Evolutionary conservation across 2,113 vertebrate species (phyloP), one percentile per base, ranked within the genome.

Genomic region (Bucco capensis): DNA sequence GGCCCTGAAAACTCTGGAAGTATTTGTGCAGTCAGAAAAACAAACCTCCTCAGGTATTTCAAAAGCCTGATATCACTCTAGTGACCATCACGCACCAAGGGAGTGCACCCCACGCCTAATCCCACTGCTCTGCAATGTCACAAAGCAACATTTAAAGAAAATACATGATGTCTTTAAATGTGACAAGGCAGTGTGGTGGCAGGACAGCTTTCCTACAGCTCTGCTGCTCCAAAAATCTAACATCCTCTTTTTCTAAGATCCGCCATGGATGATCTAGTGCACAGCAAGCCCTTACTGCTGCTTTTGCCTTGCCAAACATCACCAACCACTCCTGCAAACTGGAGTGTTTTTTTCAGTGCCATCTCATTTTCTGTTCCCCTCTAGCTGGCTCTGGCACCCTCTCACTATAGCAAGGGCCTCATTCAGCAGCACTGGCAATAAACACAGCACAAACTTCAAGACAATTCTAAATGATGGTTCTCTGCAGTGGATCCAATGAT

Each of bases 401-500:
- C 8, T 22, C 30, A 7, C 23, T 7, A 12, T 18, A 64, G 21
- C 7, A 0, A 72, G 40, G 40, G 46, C 71, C 25, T 8, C 14
- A 0, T 3, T 3, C 27, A 38, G 60, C 19, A 38, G 22, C 69
- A 8, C 0, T 0, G 40, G 62, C 38, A 46, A 19, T 2, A 23
- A 71, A 14, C 31, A 46, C 24, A 10, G 37, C 56, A 44, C n/a
- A 30, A 27, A 19, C 10, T 3, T 30, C 35, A 16, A 4, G 42
- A 8, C 10, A 8, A 22, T 2, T 9, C 60, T 31, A 74, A 56
- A 37, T 5, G 0, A 11, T 2, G 13, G 13, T 8, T 42, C 49
- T 2, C 15, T 24, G 21, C 5, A 2, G 81, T 3, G 5, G 42
- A 51, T 14, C 14, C 0, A 0, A 0, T 0, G 4, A 42, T 12